These are phyloP conservation scores for Chironomus riparius DNA, from an alignment of 2,888 invertebrate genomes.

Conservation along the genomic window DNA sequence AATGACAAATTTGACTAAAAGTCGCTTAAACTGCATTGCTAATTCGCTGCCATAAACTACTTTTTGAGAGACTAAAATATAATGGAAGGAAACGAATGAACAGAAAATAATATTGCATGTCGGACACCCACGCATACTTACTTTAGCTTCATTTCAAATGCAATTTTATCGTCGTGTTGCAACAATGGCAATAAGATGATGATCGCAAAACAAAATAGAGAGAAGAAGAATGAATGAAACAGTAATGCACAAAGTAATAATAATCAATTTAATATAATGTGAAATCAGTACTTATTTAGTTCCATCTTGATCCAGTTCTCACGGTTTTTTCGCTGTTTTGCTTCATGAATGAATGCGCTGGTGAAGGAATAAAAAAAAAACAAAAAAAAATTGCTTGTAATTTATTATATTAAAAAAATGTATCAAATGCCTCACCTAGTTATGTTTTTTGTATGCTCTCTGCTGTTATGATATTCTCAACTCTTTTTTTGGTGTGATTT, in stretches of 20 bases:
- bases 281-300: neutral
- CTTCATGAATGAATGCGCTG: neutral
- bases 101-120: neutral
- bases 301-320: conserved; percentile 5
- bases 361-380: too few relatives aligned
- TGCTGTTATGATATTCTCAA: too few relatives aligned
- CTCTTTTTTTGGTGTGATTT: too few relatives aligned
- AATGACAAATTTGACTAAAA: neutral
- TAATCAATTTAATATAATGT: conserved; percentile 4
- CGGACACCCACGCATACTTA: neutral
- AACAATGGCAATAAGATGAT: neutral
- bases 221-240: neutral
- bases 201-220: neutral
- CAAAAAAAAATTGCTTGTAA: too few relatives aligned
- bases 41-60: neutral
- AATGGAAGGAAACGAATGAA: conserved; percentile 4
- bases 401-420: neutral
- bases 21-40: neutral
- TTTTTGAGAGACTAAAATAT: neutral
- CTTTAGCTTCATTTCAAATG: neutral
- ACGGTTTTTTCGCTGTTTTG: neutral
- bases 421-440: neutral
- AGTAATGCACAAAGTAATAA: conserved; percentile 8
- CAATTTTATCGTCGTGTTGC: neutral
- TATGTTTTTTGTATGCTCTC: neutral